Base-by-base conservation (phyloP, 2,113 vertebrate genomes). In the Octodon degus region DNA sequence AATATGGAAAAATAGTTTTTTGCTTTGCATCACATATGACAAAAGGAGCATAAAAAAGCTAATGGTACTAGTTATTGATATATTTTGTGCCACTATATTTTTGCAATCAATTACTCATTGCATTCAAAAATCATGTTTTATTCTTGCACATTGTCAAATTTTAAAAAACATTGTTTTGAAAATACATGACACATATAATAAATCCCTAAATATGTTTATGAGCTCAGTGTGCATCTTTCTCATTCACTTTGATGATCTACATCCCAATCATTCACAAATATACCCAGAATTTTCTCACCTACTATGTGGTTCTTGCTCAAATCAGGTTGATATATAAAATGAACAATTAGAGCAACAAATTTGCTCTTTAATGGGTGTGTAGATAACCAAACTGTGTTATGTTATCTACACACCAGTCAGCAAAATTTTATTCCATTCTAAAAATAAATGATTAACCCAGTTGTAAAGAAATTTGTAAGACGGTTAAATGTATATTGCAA, bases 161-260 rank as follows among this genome's bases (percentile, higher is more conserved):
- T 90, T 80, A 81, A 79, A 91, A 92, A 70, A 43, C 34, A 88
- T 74, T 5, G n/a, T 82, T 87, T 91, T 32, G 43, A 70, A 53
- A 88, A 30, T 60, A 11, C 62, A 65, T 83, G n/a, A 5, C 40
- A 79, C 83, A 94, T 83, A 63, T n/a, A 81, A 86, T 89, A 13
- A n/a, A n/a, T 76, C 1, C 0, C 62, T 43, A 10, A 2, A 50
- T 25, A 7, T 32, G n/a, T 34, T 77, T 24, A 47, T 9, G 6
- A 63, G 20, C 37, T 47, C 40, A 74, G 37, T 4, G 20, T 74
- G 70, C 0, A 1, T 37, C 70, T 72, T 72, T n/a, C n/a, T 72
- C 70, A 37, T n/a, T 74, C 10, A 40, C n/a, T 74, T 72, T 24
- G 37, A 37, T 74, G 70, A 74, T 19, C n/a, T 3, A 5, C 20